These are phyloP conservation scores for Danio jaintianensis DNA, from an alignment of 2,797 vertebrate species.

Conservation along the genomic window DNA sequence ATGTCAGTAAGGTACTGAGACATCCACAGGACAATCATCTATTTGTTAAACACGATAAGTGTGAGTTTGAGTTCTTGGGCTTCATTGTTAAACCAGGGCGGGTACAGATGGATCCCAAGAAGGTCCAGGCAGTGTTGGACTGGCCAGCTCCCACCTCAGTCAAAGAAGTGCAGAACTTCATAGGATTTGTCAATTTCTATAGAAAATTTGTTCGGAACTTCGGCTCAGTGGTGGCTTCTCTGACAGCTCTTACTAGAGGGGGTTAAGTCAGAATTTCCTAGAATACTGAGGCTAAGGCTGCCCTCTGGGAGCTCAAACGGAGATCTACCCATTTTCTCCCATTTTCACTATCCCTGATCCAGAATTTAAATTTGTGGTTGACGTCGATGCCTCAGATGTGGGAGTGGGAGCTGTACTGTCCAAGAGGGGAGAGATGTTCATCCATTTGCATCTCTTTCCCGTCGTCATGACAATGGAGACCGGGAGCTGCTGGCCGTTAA, in stretches of 20 bases:
- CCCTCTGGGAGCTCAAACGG: background rate
- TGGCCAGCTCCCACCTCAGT: too few relatives aligned
- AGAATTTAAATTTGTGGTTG: background rate
- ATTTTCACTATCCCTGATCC: background rate
- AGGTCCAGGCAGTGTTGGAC: too few relatives aligned
- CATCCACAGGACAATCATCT: too few relatives aligned
- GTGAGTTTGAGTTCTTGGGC: too few relatives aligned
- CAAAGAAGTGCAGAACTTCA: background rate
- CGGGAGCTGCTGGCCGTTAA: background rate
- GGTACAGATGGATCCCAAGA: too few relatives aligned
- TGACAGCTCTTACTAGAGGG: constrained; percentile 10
- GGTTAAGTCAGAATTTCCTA: background rate
- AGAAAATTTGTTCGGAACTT: background rate
- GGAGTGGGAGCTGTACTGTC: background rate
- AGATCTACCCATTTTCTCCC: background rate
- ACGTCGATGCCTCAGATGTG: background rate
- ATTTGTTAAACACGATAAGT: too few relatives aligned
- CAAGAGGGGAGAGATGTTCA: background rate
- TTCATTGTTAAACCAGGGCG: too few relatives aligned
- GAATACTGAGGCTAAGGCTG: background rate
- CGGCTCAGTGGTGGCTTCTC: background rate
- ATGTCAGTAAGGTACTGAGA: too few relatives aligned
- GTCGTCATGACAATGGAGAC: background rate
- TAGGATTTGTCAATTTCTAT: background rate
- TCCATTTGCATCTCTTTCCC: background rate